Evolutionary conservation across 2,888 invertebrate genomes (phyloP).

Genomic region (Rosalia funebris): DNA sequence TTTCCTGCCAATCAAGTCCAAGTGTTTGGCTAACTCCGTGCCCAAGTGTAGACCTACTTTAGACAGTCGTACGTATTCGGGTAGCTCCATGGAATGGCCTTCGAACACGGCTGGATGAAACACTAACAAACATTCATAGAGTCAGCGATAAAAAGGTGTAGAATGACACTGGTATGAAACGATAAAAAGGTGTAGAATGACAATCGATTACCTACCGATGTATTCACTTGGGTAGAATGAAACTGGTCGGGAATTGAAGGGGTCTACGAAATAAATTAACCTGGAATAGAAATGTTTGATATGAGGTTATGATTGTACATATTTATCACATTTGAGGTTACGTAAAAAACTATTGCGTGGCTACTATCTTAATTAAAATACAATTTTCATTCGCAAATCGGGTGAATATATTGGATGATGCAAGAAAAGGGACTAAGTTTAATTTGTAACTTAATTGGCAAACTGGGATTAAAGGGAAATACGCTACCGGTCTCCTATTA

Average conservation of each 20-base stretch:
- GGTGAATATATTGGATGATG: too few relatives aligned
- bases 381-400: too few relatives aligned
- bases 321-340: too few relatives aligned
- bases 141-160: neutral
- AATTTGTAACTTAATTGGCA: too few relatives aligned
- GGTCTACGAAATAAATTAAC: constrained; percentile 29
- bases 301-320: too few relatives aligned
- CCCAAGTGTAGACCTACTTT: constrained; percentile 31
- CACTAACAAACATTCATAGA: constrained; percentile 28
- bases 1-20: constrained; percentile 25
- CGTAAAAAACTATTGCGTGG: too few relatives aligned
- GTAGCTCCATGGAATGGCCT: constrained; percentile 1
- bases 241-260: constrained; percentile 19
- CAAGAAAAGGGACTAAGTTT: too few relatives aligned
- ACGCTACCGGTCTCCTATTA: too few relatives aligned
- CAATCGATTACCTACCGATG: constrained; percentile 29
- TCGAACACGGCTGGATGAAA: constrained; percentile 29
- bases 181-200: neutral
- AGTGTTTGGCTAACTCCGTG: constrained; percentile 29
- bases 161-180: too few relatives aligned
- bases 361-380: too few relatives aligned
- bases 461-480: too few relatives aligned
- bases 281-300: constrained; percentile 22
- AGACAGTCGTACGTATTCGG: constrained; percentile 28
- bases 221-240: constrained; percentile 33